A percentile compares a stretch with the other conserved stretches of the same genome.
Conservation (phyloP, 2,888 invertebrate genomes). For the Pyrrhosoma nymphula region DNA sequence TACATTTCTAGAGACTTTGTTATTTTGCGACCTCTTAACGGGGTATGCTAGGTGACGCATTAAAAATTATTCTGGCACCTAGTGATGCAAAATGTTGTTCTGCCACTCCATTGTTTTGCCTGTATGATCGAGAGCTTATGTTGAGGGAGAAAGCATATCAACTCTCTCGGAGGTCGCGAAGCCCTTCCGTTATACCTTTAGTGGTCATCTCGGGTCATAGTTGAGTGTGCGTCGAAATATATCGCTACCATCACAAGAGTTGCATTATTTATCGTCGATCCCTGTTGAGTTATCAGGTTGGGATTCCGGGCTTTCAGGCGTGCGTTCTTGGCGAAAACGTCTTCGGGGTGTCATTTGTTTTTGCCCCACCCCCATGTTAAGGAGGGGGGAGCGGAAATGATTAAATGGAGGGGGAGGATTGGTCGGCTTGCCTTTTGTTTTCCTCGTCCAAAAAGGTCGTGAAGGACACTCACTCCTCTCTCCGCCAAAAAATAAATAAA, state of each 20-base stretch:
- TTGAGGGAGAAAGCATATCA: too few relatives aligned
- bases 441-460: neutral
- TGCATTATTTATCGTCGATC: neutral
- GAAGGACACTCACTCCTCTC: slow-evolving; percentile 7
- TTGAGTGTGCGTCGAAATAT: neutral
- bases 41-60: too few relatives aligned
- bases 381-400: neutral
- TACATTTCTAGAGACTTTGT: too few relatives aligned
- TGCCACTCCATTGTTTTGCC: too few relatives aligned
- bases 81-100: too few relatives aligned
- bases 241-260: neutral
- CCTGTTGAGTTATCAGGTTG: neutral
- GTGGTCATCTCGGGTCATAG: too few relatives aligned
- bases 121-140: too few relatives aligned
- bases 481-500: slow-evolving; percentile 11
- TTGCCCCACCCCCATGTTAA: neutral
- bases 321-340: neutral
- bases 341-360: neutral
- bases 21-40: too few relatives aligned
- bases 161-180: too few relatives aligned
- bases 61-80: too few relatives aligned
- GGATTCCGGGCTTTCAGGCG: neutral
- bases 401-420: neutral
- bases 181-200: too few relatives aligned
- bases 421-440: neutral